Conservation (phyloP, 2,888 invertebrate species). For the Caenorhabditis sp. region DNA sequence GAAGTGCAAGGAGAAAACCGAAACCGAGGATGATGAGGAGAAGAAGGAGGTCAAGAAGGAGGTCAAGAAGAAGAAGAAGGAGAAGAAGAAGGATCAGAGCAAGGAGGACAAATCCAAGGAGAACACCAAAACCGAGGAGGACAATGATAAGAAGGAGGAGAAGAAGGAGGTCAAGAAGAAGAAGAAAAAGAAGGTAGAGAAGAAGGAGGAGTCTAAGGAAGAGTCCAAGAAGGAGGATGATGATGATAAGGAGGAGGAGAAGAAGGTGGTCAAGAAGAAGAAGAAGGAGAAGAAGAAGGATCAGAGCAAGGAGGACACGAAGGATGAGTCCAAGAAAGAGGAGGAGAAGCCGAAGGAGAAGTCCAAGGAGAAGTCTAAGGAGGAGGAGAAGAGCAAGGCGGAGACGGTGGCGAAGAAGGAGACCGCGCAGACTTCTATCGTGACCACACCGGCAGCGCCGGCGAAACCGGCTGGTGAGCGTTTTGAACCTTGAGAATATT, state of each 20-base stretch:
- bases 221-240: neutral
- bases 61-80: conserved; percentile 1
- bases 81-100: conserved; percentile 3
- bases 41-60: neutral
- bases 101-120: neutral
- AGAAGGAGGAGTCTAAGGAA: neutral
- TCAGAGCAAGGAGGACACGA: neutral
- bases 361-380: neutral
- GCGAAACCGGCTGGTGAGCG: neutral
- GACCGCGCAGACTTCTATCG: neutral
- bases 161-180: neutral
- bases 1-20: neutral
- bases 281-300: conserved; percentile 7
- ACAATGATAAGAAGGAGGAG: neutral
- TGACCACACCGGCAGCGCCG: conserved; percentile 3
- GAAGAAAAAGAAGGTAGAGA: neutral
- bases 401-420: neutral
- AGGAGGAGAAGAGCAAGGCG: neutral
- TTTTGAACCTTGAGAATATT: too few species aligned
- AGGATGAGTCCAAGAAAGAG: neutral
- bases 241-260: neutral
- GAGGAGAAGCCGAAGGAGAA: neutral
- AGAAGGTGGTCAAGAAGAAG: neutral
- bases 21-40: neutral
- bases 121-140: neutral